Base-by-base conservation (phyloP, 2,888 invertebrate genomes). In the Dicyrtomina minuta region DNA sequence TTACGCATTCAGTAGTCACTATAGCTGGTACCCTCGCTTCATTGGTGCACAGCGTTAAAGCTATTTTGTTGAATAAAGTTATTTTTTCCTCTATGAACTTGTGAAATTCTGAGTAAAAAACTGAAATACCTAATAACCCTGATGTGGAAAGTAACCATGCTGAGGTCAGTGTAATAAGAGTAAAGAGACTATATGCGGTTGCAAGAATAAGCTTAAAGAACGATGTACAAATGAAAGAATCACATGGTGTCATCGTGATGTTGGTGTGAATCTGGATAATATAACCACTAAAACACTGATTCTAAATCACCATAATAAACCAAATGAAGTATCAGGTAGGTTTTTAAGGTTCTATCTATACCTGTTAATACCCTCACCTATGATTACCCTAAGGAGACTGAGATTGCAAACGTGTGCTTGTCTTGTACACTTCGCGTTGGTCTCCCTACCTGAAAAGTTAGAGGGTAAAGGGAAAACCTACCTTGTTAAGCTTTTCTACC, bases 201-300 rank as follows among this genome's bases (percentile, higher is more conserved):
- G n/a, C n/a, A n/a, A n/a, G n/a, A n/a, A n/a, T n/a, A n/a, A n/a
- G n/a, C n/a, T n/a, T n/a, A n/a, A n/a, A n/a, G n/a, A n/a, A n/a
- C n/a, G n/a, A n/a, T n/a, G n/a, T n/a, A n/a, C n/a, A n/a, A 64
- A 33, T 24, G 39, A 51, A 27, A 27, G 59, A 68, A 41, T 53
- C 41, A 68, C 60, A 26, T 49, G 60, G 60, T 68, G 61, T 61
- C 61, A 59, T 59, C 26, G 15, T 59, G n/a, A 8, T 33, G 33
- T 33, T 33, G 33, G 33, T 33, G n/a, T n/a, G n/a, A 20, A 67
- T 60, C 68, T 68, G 68, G 68, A 68, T 51, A 68, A 68, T 41
- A 61, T 60, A 60, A 66, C 43, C 26, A 49, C 49, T 51, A 51
- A 51, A 51, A 64, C 22, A 13, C 20, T 15, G 61, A 51, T 51